Conservation (phyloP, 2,113 vertebrate species). For the Anarrhichthys ocellatus region DNA sequence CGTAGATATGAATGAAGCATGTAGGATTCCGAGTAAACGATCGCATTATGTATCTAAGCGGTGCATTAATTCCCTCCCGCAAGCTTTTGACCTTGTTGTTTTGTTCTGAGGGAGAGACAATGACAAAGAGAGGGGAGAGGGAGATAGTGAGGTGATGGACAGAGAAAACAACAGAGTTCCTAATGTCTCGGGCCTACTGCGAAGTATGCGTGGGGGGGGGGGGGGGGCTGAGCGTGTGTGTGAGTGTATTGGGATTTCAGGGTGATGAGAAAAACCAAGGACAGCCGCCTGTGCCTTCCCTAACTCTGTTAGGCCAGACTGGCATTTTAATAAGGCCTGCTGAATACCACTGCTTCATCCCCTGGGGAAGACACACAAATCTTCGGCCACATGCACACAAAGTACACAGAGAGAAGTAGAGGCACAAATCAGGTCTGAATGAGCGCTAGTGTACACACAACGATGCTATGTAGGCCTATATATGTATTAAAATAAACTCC, state of each 20-base stretch:
- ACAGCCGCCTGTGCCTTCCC: slow-evolving; percentile 70
- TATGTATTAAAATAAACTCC: slow-evolving; percentile 1
- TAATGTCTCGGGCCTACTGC: slow-evolving; percentile 50
- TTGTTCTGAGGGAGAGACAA: slow-evolving; percentile 38
- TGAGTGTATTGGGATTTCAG: slow-evolving; percentile 44
- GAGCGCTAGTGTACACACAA: slow-evolving; percentile 23
- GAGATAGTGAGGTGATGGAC: slow-evolving; percentile 24
- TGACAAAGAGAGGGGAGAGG: slow-evolving; percentile 33
- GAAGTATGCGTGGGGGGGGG: slow-evolving; percentile 1
- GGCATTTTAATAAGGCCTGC: slow-evolving; percentile 84
- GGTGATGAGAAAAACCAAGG: slow-evolving; percentile 76
- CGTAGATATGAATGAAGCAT: slow-evolving; percentile 26
- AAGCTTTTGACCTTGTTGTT: slow-evolving; percentile 37
- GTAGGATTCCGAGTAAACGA: slow-evolving; percentile 1
- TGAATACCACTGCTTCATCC: slow-evolving; percentile 85
- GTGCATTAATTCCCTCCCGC: slow-evolving; percentile 32
- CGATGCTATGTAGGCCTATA: background rate
- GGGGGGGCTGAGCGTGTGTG: slow-evolving; percentile 29
- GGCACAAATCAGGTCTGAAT: slow-evolving; percentile 51
- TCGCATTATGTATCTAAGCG: slow-evolving; percentile 28
- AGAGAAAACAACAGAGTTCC: slow-evolving; percentile 63
- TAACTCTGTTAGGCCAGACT: slow-evolving; percentile 80
- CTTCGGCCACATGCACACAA: slow-evolving; percentile 56
- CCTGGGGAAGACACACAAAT: slow-evolving; percentile 57
- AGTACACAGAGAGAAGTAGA: slow-evolving; percentile 47